Base-by-base conservation (phyloP, 2,888 invertebrate species). In the Melipona beecheii region DNA sequence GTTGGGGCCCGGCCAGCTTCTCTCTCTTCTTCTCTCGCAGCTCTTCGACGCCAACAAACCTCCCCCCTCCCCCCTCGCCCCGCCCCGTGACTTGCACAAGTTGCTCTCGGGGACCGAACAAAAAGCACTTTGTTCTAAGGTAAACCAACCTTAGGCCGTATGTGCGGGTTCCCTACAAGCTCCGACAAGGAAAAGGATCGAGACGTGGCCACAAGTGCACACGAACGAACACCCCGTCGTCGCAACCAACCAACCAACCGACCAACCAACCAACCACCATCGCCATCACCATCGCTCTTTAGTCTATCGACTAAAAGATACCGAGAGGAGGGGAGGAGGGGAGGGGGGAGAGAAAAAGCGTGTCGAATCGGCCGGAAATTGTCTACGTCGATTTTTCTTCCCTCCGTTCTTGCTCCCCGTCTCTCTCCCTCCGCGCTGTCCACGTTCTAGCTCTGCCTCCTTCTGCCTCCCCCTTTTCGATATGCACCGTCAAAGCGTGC, bases 351-450 rank as follows among this genome's bases (percentile, higher is more conserved):
- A 27, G 90, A 93, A 93, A 93, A 93, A 92, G 90, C 90, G 91
- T 87, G 87, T 79, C 92, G 92, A 94, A 94, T 94, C 91, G 84
- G 87, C 93, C 93, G 93, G 94, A 94, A 94, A 94, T 94, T 93
- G 92, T 94, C 92, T 91, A 85, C 86, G 88, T 87, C 52, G 76
- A 87, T 84, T 80, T 79, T 76, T 84, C 80, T 84, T 66, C 64
- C 62, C 73, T n/a, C 4, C 64, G 27, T 24, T 62, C 3, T 54
- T 21, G 4, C 71, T 17, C 72, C 56, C 17, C 50, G 62, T 11
- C 36, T 4, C 36, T 24, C 17, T 2, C 11, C 68, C 15, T n/a
- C 54, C 27, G 13, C 52, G 4, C 52, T 4, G 5, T 9, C 24
- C 24, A 17, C 24, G 17, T 17, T n/a, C 50, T 4, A 43, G 9